Conservation (phyloP, 1,140 invertebrate species). For the Stenopsyche tienmushanensis region DNA sequence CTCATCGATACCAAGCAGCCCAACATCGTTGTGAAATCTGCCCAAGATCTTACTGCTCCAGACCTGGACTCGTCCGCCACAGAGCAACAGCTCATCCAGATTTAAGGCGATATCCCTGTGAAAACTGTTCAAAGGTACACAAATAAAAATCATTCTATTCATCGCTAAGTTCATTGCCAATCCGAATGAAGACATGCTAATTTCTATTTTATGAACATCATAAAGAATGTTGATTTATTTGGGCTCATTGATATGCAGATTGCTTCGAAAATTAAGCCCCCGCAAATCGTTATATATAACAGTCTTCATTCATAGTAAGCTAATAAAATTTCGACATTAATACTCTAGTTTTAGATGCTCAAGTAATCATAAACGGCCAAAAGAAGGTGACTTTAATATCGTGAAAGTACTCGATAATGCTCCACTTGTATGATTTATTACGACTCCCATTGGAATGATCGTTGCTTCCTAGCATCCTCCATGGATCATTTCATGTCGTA, state of each 20-base stretch:
- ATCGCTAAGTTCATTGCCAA: background rate
- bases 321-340: background rate
- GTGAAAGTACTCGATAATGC: too few species aligned
- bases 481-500: too few species aligned
- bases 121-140: constrained; percentile 93
- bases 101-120: constrained; percentile 82
- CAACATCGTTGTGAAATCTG: constrained; percentile 85
- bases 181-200: background rate
- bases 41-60: constrained; percentile 78
- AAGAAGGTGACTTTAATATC: too few species aligned
- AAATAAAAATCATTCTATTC: constrained; percentile 39
- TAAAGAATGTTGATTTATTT: background rate
- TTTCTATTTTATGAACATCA: background rate
- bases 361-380: too few species aligned
- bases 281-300: background rate
- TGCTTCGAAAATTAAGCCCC: background rate
- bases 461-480: too few species aligned
- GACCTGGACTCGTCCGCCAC: constrained; percentile 79
- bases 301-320: background rate
- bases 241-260: background rate
- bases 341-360: too few species aligned
- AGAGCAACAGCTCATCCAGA: constrained; percentile 77
- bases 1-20: constrained; percentile 72
- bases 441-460: too few species aligned
- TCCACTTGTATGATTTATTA: too few species aligned